These are phyloP conservation scores for Sebastes itinus DNA, from an alignment of 2,797 vertebrate genomes.

Conservation along the genomic window DNA sequence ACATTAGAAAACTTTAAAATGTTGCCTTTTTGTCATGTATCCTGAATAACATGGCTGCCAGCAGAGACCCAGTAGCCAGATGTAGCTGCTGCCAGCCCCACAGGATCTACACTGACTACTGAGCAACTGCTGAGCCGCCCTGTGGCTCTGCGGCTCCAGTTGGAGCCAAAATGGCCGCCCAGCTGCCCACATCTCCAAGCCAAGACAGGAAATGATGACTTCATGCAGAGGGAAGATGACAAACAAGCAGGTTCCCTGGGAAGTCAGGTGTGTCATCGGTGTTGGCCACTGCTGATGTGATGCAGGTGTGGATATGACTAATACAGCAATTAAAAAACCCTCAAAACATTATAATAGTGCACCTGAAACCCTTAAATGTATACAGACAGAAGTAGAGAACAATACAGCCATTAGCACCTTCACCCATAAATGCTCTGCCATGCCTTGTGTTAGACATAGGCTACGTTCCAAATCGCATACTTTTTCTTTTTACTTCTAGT, in stretches of 20 bases:
- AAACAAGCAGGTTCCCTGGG: not conserved
- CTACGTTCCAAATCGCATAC: no score
- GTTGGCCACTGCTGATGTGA: not conserved
- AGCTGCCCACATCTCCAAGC: not conserved
- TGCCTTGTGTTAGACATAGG: not conserved
- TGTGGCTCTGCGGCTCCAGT: not conserved
- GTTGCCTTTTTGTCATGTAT: not conserved
- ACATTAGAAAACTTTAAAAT: not conserved
- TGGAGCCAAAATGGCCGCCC: conserved; percentile 30
- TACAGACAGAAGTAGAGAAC: not conserved
- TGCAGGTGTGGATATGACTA: not conserved
- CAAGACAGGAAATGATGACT: conserved; percentile 5
- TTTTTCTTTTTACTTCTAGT: no score
- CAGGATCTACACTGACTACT: conserved; percentile 99
- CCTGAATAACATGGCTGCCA: conserved; percentile 61
- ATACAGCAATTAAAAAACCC: not conserved
- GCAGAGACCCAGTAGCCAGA: conserved; percentile 99
- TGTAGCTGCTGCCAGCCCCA: conserved; percentile 96
- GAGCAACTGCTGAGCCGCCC: conserved; percentile 87
- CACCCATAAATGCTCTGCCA: not conserved
- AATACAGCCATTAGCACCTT: conserved; percentile 1
- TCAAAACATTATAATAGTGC: not conserved
- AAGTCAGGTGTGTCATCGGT: not conserved
- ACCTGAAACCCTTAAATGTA: not conserved
- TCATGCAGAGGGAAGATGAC: not conserved